phyloP scores from a whole-genome alignment of 2,888 invertebrate species.

The Andrena dorsata region DNA sequence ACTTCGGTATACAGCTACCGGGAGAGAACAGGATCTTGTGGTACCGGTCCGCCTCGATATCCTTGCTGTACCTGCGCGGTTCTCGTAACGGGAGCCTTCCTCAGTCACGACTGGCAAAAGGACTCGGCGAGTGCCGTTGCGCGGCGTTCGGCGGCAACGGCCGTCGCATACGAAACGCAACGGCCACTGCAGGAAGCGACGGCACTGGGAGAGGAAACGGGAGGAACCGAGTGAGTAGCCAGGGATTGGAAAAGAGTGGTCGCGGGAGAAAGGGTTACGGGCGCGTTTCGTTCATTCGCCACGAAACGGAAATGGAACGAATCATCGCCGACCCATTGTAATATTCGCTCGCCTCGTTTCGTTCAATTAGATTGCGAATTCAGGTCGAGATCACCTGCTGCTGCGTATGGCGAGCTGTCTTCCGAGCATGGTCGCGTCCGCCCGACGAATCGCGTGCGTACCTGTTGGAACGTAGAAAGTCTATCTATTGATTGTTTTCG shows the following conservation, averaged over 20 bases:
- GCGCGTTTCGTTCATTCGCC: slow-evolving; percentile 60
- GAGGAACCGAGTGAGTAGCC: background rate
- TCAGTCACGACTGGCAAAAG: slow-evolving; percentile 47
- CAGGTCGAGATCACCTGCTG: slow-evolving; percentile 68
- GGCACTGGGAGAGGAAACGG: slow-evolving; percentile 27
- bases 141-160: slow-evolving; percentile 58
- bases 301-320: slow-evolving; percentile 68
- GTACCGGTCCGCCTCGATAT: slow-evolving; percentile 48
- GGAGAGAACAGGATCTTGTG: slow-evolving; percentile 50
- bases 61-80: slow-evolving; percentile 35
- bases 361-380: slow-evolving; percentile 70
- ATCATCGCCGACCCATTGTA: slow-evolving; percentile 50
- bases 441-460: background rate
- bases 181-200: slow-evolving; percentile 71
- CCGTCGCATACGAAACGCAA: slow-evolving; percentile 73
- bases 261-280: slow-evolving; percentile 14
- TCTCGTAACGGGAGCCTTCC: slow-evolving; percentile 65
- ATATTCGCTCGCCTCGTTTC: slow-evolving; percentile 59
- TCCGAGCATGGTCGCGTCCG: background rate
- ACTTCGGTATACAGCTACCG: slow-evolving; percentile 18
- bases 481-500: background rate
- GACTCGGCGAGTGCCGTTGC: slow-evolving; percentile 44
- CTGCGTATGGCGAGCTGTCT: background rate
- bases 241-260: background rate
- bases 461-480: slow-evolving; percentile 7